phyloP scores from a whole-genome alignment of 2,888 invertebrate genomes.

The Cerastoderma edule region DNA sequence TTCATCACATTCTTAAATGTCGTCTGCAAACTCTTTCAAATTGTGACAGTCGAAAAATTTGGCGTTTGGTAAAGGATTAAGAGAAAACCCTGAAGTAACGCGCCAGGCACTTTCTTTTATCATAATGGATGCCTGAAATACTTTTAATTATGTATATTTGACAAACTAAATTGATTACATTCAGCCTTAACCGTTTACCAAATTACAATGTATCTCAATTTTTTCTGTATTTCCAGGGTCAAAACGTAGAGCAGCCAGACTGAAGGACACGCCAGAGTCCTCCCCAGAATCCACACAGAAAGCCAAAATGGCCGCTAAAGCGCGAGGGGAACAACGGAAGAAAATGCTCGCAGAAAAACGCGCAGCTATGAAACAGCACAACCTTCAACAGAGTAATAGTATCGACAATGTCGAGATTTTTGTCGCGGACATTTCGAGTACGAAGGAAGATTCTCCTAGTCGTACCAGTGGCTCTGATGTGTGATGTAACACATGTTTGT shows the following conservation, averaged over 20 bases:
- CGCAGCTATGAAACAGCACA: slow-evolving; percentile 83
- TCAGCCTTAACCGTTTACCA: too few relatives aligned
- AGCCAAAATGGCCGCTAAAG: slow-evolving; percentile 80
- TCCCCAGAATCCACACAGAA: slow-evolving; percentile 76
- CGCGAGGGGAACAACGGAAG: slow-evolving; percentile 88
- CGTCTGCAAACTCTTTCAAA: too few relatives aligned
- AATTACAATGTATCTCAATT: too few relatives aligned
- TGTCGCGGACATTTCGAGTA: slow-evolving; percentile 47
- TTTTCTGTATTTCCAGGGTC: too few relatives aligned
- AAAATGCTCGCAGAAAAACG: slow-evolving; percentile 92
- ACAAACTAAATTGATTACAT: too few relatives aligned
- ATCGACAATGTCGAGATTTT: slow-evolving; percentile 54
- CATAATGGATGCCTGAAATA: too few relatives aligned
- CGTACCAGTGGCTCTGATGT: slow-evolving; percentile 36
- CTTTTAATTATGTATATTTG: too few relatives aligned
- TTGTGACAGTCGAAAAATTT: too few relatives aligned
- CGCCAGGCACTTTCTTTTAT: too few relatives aligned
- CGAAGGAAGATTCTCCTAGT: slow-evolving; percentile 48
- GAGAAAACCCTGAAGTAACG: too few relatives aligned
- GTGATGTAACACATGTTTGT: slow-evolving; percentile 9
- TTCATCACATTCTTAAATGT: too few relatives aligned
- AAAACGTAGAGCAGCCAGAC: slow-evolving; percentile 66
- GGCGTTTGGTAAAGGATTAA: too few relatives aligned
- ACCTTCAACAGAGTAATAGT: slow-evolving; percentile 32
- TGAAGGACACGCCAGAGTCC: slow-evolving; percentile 77